Evolutionary conservation across 1,140 invertebrate species (phyloP).

Genomic region (Notospermus geniculatus): DNA sequence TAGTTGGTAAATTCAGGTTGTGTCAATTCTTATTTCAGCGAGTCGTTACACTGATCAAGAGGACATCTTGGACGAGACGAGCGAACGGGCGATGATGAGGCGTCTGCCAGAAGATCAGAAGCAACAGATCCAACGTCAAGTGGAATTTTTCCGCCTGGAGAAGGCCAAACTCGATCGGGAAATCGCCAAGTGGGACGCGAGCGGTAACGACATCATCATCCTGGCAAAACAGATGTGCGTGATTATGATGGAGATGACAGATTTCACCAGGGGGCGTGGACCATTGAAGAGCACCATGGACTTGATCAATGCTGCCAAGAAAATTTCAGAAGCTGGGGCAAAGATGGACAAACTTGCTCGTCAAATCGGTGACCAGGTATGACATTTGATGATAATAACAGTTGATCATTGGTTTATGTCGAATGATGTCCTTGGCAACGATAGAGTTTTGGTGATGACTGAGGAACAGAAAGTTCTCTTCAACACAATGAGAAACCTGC

Average conservation of each 20-base stretch:
- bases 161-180: slow-evolving; percentile 96
- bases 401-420: background rate
- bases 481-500: too few species aligned
- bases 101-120: slow-evolving; percentile 98
- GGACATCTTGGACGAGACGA: slow-evolving; percentile 41
- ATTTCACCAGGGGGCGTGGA: slow-evolving; percentile 96
- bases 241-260: slow-evolving; percentile 99
- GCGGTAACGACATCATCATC: slow-evolving; percentile 98
- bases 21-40: slow-evolving; percentile 24
- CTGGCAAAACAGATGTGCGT: slow-evolving; percentile 99
- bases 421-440: background rate
- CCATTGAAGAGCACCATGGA: slow-evolving; percentile 99
- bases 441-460: background rate
- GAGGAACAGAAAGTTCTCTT: background rate
- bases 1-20: too few species aligned
- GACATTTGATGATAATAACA: background rate
- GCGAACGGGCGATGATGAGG: slow-evolving; percentile 69
- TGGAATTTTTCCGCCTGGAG: slow-evolving; percentile 70
- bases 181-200: slow-evolving; percentile 99
- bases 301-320: slow-evolving; percentile 98
- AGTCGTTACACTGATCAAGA: slow-evolving; percentile 48
- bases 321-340: slow-evolving; percentile 97
- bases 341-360: slow-evolving; percentile 93
- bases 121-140: slow-evolving; percentile 92
- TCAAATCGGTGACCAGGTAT: slow-evolving; percentile 84